Conservation (phyloP, 2,797 vertebrate genomes). For the Mus caroli region DNA sequence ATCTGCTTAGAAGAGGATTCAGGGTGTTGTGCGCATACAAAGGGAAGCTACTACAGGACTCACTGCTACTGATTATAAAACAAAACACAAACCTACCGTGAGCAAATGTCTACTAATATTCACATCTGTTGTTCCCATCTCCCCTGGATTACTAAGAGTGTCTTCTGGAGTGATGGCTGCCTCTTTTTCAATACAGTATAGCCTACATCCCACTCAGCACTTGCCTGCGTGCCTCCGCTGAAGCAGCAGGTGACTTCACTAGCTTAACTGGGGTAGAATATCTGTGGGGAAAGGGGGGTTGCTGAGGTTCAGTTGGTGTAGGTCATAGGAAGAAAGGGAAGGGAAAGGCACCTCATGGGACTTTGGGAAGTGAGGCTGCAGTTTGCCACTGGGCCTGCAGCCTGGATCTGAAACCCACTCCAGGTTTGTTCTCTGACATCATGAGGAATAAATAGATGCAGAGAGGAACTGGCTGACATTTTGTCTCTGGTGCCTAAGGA, state of each 20-base stretch:
- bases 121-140: neutral
- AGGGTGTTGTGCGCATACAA: neutral
- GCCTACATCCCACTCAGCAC: neutral
- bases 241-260: neutral
- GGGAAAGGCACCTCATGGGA: neutral
- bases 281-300: neutral
- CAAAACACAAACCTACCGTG: neutral
- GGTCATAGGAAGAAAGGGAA: neutral
- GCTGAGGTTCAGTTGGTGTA: neutral
- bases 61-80: neutral
- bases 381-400: neutral
- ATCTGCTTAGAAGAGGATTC: conserved; percentile 32
- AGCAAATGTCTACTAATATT: neutral
- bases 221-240: neutral
- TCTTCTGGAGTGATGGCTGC: neutral
- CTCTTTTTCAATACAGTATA: neutral
- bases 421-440: conserved; percentile 76
- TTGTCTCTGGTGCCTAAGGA: conserved; percentile 63
- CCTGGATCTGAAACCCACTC: conserved; percentile 70
- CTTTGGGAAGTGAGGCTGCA: neutral
- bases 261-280: neutral
- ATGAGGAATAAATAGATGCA: conserved; percentile 73
- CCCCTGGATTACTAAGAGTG: neutral
- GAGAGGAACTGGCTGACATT: conserved; percentile 76
- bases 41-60: conserved; percentile 26